These are phyloP conservation scores for Penaeus indicus DNA, from an alignment of 1,140 invertebrate species.

Conservation along the genomic window DNA sequence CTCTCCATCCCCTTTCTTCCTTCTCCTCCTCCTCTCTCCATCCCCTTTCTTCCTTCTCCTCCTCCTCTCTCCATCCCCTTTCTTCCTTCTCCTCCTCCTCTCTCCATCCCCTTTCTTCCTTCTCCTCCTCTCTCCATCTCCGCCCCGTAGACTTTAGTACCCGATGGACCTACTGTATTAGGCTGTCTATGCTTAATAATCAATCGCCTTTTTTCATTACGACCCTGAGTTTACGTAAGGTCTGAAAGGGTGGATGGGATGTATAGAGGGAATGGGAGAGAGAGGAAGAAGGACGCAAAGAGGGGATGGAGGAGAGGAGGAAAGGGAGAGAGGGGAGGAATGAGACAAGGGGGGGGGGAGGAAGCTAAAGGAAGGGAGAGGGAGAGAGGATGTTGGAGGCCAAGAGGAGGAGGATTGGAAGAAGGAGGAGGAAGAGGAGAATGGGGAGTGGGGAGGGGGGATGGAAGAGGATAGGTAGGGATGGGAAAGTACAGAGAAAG, in stretches of 20 bases:
- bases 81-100: no score
- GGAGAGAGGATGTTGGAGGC: not conserved
- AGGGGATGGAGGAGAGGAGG: not conserved
- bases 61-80: no score
- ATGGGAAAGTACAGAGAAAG: not conserved
- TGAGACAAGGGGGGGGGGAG: not conserved
- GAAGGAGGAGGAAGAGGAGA: not conserved
- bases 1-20: no score
- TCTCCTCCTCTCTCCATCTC: no score
- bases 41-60: no score
- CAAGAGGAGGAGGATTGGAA: not conserved
- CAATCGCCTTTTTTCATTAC: no score
- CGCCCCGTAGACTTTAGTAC: no score
- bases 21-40: no score
- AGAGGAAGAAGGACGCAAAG: not conserved
- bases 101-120: no score
- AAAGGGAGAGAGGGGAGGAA: not conserved
- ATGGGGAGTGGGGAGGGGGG: not conserved
- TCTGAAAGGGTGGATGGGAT: not conserved
- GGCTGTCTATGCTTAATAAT: no score
- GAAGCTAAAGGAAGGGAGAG: not conserved
- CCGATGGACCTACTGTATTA: no score
- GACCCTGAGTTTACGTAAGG: no score
- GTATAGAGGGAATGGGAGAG: not conserved
- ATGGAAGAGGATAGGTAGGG: not conserved